These are phyloP conservation scores for Epinotia demarniana DNA, from an alignment of 2,888 invertebrate genomes.

Conservation along the genomic window DNA sequence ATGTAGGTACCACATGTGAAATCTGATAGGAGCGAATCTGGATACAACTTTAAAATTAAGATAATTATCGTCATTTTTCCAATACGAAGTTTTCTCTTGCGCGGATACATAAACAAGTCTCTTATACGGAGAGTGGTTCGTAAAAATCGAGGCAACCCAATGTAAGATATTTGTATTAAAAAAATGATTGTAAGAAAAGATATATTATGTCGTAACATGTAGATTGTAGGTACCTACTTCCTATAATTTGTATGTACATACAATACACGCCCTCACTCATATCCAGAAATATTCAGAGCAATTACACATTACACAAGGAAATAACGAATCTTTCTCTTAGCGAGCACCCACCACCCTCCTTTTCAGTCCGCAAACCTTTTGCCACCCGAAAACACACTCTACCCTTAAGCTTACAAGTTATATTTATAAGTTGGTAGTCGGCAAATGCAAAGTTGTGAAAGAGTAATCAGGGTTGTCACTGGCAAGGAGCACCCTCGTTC, in stretches of 20 bases:
- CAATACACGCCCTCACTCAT: background rate
- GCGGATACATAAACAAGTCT: too few relatives aligned
- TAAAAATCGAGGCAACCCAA: too few relatives aligned
- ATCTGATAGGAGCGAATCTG: too few relatives aligned
- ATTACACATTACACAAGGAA: conserved; percentile 36
- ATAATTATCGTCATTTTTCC: too few relatives aligned
- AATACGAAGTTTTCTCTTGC: too few relatives aligned
- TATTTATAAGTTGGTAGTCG: background rate
- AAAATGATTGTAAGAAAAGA: background rate
- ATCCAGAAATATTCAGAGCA: conserved; percentile 29
- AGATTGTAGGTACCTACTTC: background rate
- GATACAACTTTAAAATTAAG: too few relatives aligned
- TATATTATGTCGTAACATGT: background rate
- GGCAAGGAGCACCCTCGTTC: conserved; percentile 40
- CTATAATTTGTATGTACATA: background rate
- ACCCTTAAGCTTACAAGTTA: background rate
- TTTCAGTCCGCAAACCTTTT: background rate
- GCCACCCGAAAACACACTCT: background rate
- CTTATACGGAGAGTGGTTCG: too few relatives aligned
- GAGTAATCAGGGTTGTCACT: conserved; percentile 43
- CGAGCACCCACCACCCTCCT: background rate
- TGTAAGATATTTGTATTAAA: too few relatives aligned
- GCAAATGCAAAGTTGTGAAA: conserved; percentile 19
- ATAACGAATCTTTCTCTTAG: conserved; percentile 32
- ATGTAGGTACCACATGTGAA: too few relatives aligned